Evolutionary conservation across 2,113 vertebrate species (phyloP).

Genomic region (Takifugu flavidus): DNA sequence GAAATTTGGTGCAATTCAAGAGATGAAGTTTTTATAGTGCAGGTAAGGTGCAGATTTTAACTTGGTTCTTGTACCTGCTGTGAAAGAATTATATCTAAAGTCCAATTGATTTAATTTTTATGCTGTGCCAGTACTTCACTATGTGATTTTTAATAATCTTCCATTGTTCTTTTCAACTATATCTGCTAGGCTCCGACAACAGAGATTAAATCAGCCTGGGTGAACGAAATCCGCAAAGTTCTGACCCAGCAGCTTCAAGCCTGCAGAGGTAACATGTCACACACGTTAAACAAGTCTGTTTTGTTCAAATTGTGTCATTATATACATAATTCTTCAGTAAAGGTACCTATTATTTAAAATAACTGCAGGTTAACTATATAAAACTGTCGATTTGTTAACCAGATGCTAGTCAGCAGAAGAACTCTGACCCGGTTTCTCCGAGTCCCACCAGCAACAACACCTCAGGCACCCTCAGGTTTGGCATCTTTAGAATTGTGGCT

Average conservation of each 20-base stretch:
- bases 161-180: not conserved
- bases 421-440: slow-evolving; percentile 77
- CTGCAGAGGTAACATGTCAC: slow-evolving; percentile 79
- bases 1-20: slow-evolving; percentile 97
- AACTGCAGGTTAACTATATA: not conserved
- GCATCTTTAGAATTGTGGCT: no score
- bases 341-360: no score
- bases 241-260: slow-evolving; percentile 92
- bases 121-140: no score
- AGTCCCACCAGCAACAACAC: slow-evolving; percentile 56
- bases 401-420: slow-evolving; percentile 92
- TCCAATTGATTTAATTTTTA: no score
- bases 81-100: no score
- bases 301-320: no score
- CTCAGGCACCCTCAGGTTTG: slow-evolving; percentile 76
- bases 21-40: slow-evolving; percentile 95
- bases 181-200: slow-evolving; percentile 81
- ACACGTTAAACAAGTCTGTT: not conserved
- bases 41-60: slow-evolving; percentile 72
- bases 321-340: no score
- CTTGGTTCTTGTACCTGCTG: no score
- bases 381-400: slow-evolving; percentile 6
- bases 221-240: slow-evolving; percentile 95
- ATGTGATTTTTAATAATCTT: no score
- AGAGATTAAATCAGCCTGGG: slow-evolving; percentile 91